A percentile compares a stretch with the other conserved stretches of the same genome.
Conservation (phyloP, 1,140 invertebrate species). For the Dendroctonus ponderosae region DNA sequence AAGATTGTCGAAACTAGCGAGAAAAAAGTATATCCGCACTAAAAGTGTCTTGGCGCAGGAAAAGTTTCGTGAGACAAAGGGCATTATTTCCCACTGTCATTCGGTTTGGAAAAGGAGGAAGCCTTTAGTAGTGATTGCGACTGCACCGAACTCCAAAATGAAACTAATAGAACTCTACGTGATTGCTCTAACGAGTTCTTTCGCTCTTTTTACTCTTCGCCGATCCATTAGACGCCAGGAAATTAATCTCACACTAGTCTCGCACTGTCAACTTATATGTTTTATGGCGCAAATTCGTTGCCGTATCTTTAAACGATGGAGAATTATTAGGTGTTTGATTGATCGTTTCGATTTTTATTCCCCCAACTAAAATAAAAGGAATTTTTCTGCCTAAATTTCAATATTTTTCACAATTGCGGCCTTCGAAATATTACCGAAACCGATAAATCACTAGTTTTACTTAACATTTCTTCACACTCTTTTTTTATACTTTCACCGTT, state of each 20-base stretch:
- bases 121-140: conserved; percentile 28
- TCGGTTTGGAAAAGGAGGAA: conserved; percentile 27
- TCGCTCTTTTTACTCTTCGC: conserved; percentile 11
- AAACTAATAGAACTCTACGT: conserved; percentile 29
- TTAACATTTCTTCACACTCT: too few relatives aligned
- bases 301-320: too few relatives aligned
- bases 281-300: too few relatives aligned
- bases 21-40: not conserved
- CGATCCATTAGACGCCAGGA: conserved; percentile 19
- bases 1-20: not conserved
- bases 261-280: conserved; percentile 11
- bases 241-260: conserved; percentile 27
- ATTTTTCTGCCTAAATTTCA: too few relatives aligned
- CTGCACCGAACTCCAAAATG: conserved; percentile 24
- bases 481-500: too few relatives aligned
- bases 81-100: conserved; percentile 22
- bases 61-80: conserved; percentile 19
- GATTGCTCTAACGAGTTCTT: conserved; percentile 26
- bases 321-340: too few relatives aligned
- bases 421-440: too few relatives aligned
- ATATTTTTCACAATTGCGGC: too few relatives aligned
- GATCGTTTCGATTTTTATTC: too few relatives aligned
- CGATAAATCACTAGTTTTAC: too few relatives aligned
- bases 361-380: too few relatives aligned
- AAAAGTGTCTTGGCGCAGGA: conserved; percentile 5